Evolutionary conservation across 2,888 invertebrate species (phyloP).

Genomic region (Lochmaea crataegi): DNA sequence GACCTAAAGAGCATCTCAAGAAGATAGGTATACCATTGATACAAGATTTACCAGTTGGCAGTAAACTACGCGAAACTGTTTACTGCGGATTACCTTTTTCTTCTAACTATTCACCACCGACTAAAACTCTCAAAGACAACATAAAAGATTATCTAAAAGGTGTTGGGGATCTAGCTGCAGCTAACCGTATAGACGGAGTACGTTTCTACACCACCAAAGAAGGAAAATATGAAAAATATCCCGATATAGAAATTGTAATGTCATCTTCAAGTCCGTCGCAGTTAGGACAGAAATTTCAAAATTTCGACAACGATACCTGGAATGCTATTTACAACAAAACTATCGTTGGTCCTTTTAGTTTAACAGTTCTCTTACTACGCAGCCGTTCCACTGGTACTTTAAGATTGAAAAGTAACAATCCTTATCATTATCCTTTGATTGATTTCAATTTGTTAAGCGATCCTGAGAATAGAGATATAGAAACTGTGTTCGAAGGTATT

Average conservation of each 20-base stretch:
- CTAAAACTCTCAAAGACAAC: conserved; percentile 60
- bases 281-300: conserved; percentile 5
- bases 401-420: conserved; percentile 56
- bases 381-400: conserved; percentile 70
- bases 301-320: conserved; percentile 14
- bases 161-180: conserved; percentile 34
- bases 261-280: conserved; percentile 67
- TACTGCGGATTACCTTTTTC: conserved; percentile 77
- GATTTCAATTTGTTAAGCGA: conserved; percentile 74
- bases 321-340: conserved; percentile 9
- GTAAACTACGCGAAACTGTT: conserved; percentile 81
- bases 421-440: conserved; percentile 67
- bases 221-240: conserved; percentile 9
- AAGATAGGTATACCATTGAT: conserved; percentile 71
- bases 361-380: conserved; percentile 41
- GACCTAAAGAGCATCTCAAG: conserved; percentile 71
- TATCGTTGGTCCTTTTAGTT: conserved; percentile 20
- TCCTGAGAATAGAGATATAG: conserved; percentile 64
- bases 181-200: conserved; percentile 18
- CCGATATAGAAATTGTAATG: conserved; percentile 32
- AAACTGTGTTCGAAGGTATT: conserved; percentile 67
- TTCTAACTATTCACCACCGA: conserved; percentile 69
- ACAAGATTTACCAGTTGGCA: conserved; percentile 78
- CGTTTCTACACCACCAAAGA: conserved; percentile 22
- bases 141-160: conserved; percentile 64